Base-by-base conservation (phyloP, 2,113 vertebrate genomes). In the Myrmecobius fasciatus region DNA sequence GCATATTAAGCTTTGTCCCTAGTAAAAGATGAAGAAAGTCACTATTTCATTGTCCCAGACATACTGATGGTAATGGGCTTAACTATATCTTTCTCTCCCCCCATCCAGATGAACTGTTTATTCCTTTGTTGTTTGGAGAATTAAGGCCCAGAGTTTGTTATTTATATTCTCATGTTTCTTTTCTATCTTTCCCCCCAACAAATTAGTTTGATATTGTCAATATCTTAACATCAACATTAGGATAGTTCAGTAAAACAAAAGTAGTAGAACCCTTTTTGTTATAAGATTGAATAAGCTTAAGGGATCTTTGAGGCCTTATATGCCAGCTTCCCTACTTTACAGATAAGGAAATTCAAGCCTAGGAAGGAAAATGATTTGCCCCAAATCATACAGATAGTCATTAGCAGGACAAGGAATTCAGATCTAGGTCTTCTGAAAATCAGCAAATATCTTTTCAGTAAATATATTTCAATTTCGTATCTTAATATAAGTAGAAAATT, bases 171-270 rank as follows among this genome's bases (percentile, higher is more conserved):
- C 9, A 0, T 4, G 83, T 8, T 0, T 3, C 11, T 22, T 1
- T 36, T 7, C 0, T 25, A 3, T 6, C 2, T 36, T 6, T 3
- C 0, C 48, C 8, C 1, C 2, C 49, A n/a, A n/a, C 36, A n/a
- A 75, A 36, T 36, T n/a, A 2, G 14, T 17, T 60, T 8, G 9
- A 31, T 52, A 46, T 36, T 9, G 91, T 28, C 26, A 25, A 8
- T 25, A 0, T 17, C 25, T 51, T 90, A 3, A 0, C 83, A 14
- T n/a, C 53, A 0, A 5, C 3, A 31, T 31, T 5, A 26, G 89
- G n/a, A 43, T 89, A 12, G 75, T 5, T 43, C 36, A 26, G 28
- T 8, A 7, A 36, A 43, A 26, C 31, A 53, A n/a, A 75, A 4
- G 31, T 75, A n/a, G 6, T 75, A 75, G 60, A 75, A 75, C 3